Conservation (phyloP, 92 coral and sea anemone genomes). For the Palythoa heliodiscus region DNA sequence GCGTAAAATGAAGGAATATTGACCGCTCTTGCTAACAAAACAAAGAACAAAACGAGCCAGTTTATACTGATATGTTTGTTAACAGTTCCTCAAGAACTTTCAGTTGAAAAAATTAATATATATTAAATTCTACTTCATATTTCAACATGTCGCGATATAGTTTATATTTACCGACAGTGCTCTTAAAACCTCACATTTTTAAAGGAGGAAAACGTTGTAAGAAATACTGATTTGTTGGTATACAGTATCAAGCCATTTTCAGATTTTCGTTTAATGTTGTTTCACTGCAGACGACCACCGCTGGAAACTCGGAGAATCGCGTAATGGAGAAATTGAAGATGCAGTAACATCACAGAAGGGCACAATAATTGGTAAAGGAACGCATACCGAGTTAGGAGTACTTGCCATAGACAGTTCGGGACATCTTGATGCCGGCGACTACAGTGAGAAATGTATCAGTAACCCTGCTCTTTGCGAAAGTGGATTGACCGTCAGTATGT, state of each 20-base stretch:
- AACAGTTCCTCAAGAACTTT: too few species aligned
- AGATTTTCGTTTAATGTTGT: background rate
- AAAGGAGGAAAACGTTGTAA: too few species aligned
- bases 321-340: slow-evolving; percentile 16
- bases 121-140: too few species aligned
- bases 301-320: slow-evolving; percentile 30
- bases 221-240: too few species aligned
- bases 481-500: slow-evolving; percentile 22
- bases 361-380: background rate
- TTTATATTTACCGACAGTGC: too few species aligned
- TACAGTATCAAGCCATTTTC: background rate
- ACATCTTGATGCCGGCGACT: slow-evolving; percentile 4
- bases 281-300: slow-evolving; percentile 4
- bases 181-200: too few species aligned
- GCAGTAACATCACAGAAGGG: background rate
- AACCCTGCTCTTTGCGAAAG: slow-evolving; percentile 28
- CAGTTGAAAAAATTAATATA: too few species aligned
- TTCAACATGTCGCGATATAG: too few species aligned
- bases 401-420: slow-evolving; percentile 12
- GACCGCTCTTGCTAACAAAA: too few species aligned
- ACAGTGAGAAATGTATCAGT: background rate
- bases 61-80: too few species aligned
- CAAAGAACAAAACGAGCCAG: too few species aligned
- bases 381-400: slow-evolving; percentile 24
- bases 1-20: too few species aligned